Base-by-base conservation (phyloP, 1,140 invertebrate genomes). In the Drosophila pallidifrons region DNA sequence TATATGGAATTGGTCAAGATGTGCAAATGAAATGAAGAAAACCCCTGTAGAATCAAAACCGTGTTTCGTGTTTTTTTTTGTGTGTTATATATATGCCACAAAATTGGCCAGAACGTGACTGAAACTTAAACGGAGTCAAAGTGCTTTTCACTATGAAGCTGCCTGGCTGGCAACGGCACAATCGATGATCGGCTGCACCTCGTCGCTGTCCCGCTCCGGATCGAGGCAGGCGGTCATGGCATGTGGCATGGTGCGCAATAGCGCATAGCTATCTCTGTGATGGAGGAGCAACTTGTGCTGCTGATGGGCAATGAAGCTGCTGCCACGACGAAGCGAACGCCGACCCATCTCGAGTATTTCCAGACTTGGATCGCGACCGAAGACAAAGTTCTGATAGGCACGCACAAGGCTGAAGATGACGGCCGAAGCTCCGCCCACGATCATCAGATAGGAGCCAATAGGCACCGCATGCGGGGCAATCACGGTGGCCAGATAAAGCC, bases 281-380 rank as follows among this genome's bases (percentile, higher is more conserved):
- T 91, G 79, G 1, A 75, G 5, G 20, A 96, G 83, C 1, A 96
- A 71, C 67, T 94, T 94, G 68, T 96, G 95, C 51, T 96, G 95
- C 7, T 95, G 94, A 61, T 95, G 95, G n/a, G 95, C 93, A 59
- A 96, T 94, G 46, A 96, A 93, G 25, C 94, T 95, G 32, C 96
- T 96, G 16, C 96, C 95, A n/a, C 96, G 93, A 32, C 96, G 92
- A 15, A 96, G 92, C 0, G 95, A 96, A 35, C 94, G 94, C 76
- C 95, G 94, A 0, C 96, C 96, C 35, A 96, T 93, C 81, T 97
- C 96, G 13, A 97, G 94, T 5, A 96, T 95, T 90, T 97, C 96
- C 8, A 95, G 91, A 3, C 94, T 94, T 16, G 92, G 92, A 65
- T 95, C 94, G 75, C 95, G 94, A 0, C 95, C 95, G 63, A 97